phyloP scores from a whole-genome alignment of 2,888 invertebrate species.

The Drosophila bunnanda region DNA sequence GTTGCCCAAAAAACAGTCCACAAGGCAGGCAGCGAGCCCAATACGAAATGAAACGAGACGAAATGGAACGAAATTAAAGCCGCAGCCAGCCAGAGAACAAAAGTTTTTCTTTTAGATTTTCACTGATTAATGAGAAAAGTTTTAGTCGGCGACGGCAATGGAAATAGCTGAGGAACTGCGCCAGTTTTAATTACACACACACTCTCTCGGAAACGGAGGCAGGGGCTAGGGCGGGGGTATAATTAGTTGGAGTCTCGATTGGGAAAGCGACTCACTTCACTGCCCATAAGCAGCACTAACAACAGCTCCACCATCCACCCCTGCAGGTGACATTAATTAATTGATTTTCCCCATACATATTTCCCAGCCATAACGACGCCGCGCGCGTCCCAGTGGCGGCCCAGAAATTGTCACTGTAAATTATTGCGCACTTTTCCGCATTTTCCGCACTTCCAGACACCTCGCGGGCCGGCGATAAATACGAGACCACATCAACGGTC shows the following conservation, averaged over 20 bases:
- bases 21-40: constrained; percentile 56
- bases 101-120: constrained; percentile 81
- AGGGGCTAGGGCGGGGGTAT: constrained; percentile 22
- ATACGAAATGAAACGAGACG: constrained; percentile 42
- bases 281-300: constrained; percentile 41
- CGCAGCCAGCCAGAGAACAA: constrained; percentile 61
- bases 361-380: constrained; percentile 14
- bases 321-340: constrained; percentile 79
- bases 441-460: constrained; percentile 85
- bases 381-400: background rate
- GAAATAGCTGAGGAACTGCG: constrained; percentile 63
- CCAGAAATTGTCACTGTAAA: constrained; percentile 35
- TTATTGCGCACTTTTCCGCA: constrained; percentile 8
- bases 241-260: constrained; percentile 75
- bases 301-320: constrained; percentile 23
- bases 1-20: constrained; percentile 4
- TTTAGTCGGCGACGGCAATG: constrained; percentile 63
- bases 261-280: constrained; percentile 61
- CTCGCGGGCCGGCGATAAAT: constrained; percentile 93
- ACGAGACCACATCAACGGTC: constrained; percentile 92
- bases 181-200: constrained; percentile 78
- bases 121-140: constrained; percentile 82
- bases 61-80: constrained; percentile 70
- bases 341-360: constrained; percentile 61
- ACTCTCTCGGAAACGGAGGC: background rate